Conservation (phyloP, 2,113 vertebrate species). For the Heliornis fulica region DNA sequence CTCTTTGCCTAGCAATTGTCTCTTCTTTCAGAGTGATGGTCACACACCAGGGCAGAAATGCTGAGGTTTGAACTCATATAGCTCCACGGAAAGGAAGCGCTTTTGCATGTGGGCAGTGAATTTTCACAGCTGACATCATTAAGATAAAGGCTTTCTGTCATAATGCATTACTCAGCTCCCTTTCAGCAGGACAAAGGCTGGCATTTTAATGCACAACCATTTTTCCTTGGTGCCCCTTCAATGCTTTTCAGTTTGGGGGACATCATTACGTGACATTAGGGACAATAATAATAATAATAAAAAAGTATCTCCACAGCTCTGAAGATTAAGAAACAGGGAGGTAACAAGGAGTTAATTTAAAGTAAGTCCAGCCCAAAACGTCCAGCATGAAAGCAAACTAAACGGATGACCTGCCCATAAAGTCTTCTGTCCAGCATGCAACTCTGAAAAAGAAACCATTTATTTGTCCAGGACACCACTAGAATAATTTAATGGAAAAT, state of each 20-base stretch:
- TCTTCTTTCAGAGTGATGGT: background rate
- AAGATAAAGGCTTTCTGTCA: constrained; percentile 8
- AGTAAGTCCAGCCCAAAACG: background rate
- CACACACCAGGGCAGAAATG: background rate
- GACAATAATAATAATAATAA: background rate
- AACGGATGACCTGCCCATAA: background rate
- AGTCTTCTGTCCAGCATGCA: background rate
- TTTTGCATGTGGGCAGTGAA: constrained; percentile 26
- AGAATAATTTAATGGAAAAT: background rate
- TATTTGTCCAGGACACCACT: background rate
- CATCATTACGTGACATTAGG: background rate
- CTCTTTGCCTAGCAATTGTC: background rate
- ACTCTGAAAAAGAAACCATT: background rate
- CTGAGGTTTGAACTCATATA: background rate
- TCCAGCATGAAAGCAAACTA: background rate
- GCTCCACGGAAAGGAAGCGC: background rate
- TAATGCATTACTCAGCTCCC: background rate
- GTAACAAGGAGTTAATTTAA: background rate
- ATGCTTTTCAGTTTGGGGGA: background rate
- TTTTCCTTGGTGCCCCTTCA: background rate
- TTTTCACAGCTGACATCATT: constrained; percentile 38
- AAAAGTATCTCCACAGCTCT: background rate
- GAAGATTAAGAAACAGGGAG: background rate
- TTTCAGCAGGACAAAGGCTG: background rate
- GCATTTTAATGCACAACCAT: background rate